Base-by-base conservation (phyloP, 1,140 invertebrate species). In the Aphelenchoides fujianensis region DNA sequence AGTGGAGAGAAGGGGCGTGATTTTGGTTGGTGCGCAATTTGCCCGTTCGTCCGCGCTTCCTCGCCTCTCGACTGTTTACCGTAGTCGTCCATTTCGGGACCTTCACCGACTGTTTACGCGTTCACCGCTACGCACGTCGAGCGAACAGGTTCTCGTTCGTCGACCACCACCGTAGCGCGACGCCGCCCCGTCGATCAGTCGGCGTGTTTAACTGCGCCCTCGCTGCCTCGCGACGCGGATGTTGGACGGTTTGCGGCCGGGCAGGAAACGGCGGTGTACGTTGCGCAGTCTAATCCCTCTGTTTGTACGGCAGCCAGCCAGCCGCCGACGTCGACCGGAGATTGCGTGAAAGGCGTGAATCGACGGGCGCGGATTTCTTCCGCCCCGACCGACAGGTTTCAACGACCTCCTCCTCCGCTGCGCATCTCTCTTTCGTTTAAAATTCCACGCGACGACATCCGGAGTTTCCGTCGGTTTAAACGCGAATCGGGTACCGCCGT, bases 301-400 rank as follows among this genome's bases (percentile, higher is more conserved):
- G n/a, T n/a, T n/a, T n/a, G n/a, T n/a, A n/a, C n/a, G n/a, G n/a
- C n/a, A 48, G 41, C 41, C 12, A 16, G 41, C 23, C 12, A 48
- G 12, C 41, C 41, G 41, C 41, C 41, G 41, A 48, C 23, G 12
- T 48, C 23, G 41, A 48, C 12, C 41, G 41, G 23, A 48, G 41
- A 48, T 48, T 48, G 23, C 41, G 41, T 48, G 41, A 48, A 48
- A 48, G 41, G 41, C 41, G 41, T 48, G 41, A 48, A 48, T 48
- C 41, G 41, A 23, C 12, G 41, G 23, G 41, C 12, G 41, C 12
- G 41, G 41, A 48, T 48, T 48, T 48, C 41, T 48, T 48, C 41
- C 12, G 23, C 41, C 41, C n/a, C n/a, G n/a, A n/a, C n/a, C n/a
- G n/a, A n/a, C n/a, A 23, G 41, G 41, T 48, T 48, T 48, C 41